Conservation (phyloP, 2,113 vertebrate genomes). For the Myiozetetes cayanensis region DNA sequence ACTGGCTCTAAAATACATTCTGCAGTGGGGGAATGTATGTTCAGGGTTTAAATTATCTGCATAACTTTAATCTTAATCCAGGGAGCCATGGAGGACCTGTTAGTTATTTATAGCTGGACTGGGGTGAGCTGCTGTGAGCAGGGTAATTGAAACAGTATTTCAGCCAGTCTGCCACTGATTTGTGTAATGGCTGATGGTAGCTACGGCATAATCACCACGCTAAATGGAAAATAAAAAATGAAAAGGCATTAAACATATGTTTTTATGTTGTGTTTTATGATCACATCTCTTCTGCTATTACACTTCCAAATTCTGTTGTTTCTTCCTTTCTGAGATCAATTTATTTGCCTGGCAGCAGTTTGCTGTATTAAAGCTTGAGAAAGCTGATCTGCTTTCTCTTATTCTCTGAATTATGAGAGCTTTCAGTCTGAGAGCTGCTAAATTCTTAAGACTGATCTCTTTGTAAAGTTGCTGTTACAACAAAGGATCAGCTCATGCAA, state of each 20-base stretch:
- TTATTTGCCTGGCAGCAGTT: slow-evolving; percentile 36
- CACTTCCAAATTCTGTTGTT: slow-evolving; percentile 36
- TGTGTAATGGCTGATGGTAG: slow-evolving; percentile 45
- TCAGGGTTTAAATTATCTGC: slow-evolving; percentile 3
- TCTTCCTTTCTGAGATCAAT: slow-evolving; percentile 17
- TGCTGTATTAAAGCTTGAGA: not conserved
- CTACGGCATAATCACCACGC: not conserved
- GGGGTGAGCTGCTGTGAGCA: slow-evolving; percentile 34
- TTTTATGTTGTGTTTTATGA: slow-evolving; percentile 54
- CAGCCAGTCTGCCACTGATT: slow-evolving; percentile 22
- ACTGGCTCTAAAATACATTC: not conserved
- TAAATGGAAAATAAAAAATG: slow-evolving; percentile 47
- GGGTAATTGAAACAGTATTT: slow-evolving; percentile 65
- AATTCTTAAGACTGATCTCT: slow-evolving; percentile 11
- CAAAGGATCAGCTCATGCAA: not conserved
- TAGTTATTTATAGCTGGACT: slow-evolving; percentile 50
- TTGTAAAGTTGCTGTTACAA: not conserved
- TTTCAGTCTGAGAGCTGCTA: not conserved
- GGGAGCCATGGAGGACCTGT: not conserved
- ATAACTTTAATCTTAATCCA: slow-evolving; percentile 56
- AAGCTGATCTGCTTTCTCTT: slow-evolving; percentile 14
- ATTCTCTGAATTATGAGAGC: slow-evolving; percentile 30
- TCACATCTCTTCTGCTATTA: slow-evolving; percentile 35
- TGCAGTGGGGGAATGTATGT: not conserved
- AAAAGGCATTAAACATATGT: slow-evolving; percentile 56